phyloP scores from a whole-genome alignment of 2,113 vertebrate genomes.

The Poicephalus meyeri region DNA sequence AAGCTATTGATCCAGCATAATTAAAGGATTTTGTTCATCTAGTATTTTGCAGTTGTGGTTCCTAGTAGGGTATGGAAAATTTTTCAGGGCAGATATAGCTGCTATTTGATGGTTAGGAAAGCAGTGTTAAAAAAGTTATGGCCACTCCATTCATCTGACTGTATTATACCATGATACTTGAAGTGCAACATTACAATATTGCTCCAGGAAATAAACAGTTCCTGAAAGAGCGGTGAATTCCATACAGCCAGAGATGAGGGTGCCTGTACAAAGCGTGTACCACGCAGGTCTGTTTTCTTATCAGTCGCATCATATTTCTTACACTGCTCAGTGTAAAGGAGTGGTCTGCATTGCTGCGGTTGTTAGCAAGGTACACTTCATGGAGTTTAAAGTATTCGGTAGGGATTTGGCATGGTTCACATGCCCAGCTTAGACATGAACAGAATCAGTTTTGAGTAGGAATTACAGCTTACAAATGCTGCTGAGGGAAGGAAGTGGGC shows the following conservation, averaged over 20 bases:
- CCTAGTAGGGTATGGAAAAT: background rate
- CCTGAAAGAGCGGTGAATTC: background rate
- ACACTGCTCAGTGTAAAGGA: background rate
- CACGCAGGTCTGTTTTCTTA: fast-evolving
- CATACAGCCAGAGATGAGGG: background rate
- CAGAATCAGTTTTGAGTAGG: background rate
- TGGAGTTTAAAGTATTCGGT: background rate
- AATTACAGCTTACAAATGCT: background rate
- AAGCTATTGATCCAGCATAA: background rate
- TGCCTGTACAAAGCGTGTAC: background rate
- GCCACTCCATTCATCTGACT: background rate
- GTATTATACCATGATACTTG: background rate
- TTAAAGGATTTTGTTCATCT: background rate
- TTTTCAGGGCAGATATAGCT: background rate
- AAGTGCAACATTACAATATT: background rate
- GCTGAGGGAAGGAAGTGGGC: background rate
- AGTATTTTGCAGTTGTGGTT: background rate
- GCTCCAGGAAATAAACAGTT: background rate
- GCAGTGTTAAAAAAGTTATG: background rate
- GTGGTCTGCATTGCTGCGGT: background rate
- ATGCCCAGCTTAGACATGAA: background rate
- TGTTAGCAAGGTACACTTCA: background rate
- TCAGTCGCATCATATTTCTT: background rate
- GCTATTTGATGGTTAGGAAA: fast-evolving
- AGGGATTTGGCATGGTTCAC: background rate